Percentiles rank a stretch among this genome's conserved stretches.
These are phyloP conservation scores for Thereva unica DNA, from an alignment of 2,888 invertebrate species.

Conservation along the genomic window DNA sequence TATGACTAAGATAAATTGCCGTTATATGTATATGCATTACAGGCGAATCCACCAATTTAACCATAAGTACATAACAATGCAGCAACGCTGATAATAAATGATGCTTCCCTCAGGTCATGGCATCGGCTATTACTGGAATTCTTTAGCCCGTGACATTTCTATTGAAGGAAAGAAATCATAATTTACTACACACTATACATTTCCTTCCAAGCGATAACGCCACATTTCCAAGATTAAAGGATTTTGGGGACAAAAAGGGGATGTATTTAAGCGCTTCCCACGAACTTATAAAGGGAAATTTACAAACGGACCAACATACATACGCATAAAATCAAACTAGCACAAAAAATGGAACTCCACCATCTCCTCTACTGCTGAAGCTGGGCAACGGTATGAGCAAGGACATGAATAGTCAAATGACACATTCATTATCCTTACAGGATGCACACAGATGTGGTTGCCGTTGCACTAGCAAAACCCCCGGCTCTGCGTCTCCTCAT, in stretches of 20 bases:
- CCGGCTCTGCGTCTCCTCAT: not conserved
- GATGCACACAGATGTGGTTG: slow-evolving; percentile 36
- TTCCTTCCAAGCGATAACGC: slow-evolving; percentile 3
- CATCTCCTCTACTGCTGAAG: not conserved
- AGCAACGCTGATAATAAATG: too few relatives aligned
- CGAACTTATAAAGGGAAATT: not conserved
- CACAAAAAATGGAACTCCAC: not conserved
- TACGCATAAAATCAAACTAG: slow-evolving; percentile 6
- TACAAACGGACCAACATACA: not conserved
- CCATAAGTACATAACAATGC: too few relatives aligned
- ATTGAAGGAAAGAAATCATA: too few relatives aligned
- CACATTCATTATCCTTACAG: slow-evolving; percentile 40
- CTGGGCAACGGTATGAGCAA: slow-evolving; percentile 10
- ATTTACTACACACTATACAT: not conserved
- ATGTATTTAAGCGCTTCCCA: slow-evolving; percentile 14
- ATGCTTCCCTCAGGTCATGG: too few relatives aligned
- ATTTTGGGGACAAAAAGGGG: slow-evolving; percentile 7
- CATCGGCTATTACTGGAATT: too few relatives aligned
- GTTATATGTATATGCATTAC: too few relatives aligned
- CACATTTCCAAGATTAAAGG: slow-evolving; percentile 24
- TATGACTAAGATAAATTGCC: too few relatives aligned
- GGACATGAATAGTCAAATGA: slow-evolving; percentile 38
- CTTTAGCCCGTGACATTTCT: too few relatives aligned
- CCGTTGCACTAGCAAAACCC: slow-evolving; percentile 33
- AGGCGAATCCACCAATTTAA: too few relatives aligned